Evolutionary conservation across 2,888 invertebrate genomes (phyloP).

Genomic region (Pasiphila rectangulata): DNA sequence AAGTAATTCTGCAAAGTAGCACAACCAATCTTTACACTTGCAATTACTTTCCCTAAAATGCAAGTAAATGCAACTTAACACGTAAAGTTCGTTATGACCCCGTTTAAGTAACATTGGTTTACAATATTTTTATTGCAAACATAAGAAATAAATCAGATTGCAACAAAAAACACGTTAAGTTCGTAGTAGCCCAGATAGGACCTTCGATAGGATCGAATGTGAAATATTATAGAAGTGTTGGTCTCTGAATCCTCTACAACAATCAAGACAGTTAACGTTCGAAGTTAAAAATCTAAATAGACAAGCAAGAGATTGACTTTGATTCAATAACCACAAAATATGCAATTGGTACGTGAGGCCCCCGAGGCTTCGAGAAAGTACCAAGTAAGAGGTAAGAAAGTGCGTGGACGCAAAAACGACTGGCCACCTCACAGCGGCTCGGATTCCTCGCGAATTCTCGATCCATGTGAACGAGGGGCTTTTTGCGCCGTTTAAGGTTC

Average conservation of each 20-base stretch:
- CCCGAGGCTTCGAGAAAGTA: slow-evolving; percentile 59
- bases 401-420: slow-evolving; percentile 65
- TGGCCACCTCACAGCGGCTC: slow-evolving; percentile 45
- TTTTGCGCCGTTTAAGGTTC: slow-evolving; percentile 27
- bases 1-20: slow-evolving; percentile 14
- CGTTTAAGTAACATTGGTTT: too few relatives aligned
- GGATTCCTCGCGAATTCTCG: slow-evolving; percentile 47
- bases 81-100: background rate
- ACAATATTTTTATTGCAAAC: too few relatives aligned
- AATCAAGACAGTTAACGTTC: too few relatives aligned
- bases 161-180: too few relatives aligned
- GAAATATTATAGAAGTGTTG: too few relatives aligned
- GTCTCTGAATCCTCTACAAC: too few relatives aligned
- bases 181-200: too few relatives aligned
- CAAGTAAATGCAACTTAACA: slow-evolving; percentile 22
- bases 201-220: too few relatives aligned
- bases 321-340: slow-evolving; percentile 25
- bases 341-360: slow-evolving; percentile 39
- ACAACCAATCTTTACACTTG: slow-evolving; percentile 16
- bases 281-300: background rate
- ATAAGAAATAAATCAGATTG: too few relatives aligned
- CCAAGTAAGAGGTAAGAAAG: slow-evolving; percentile 62
- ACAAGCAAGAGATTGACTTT: slow-evolving; percentile 6
- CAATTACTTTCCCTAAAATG: slow-evolving; percentile 24
- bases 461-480: slow-evolving; percentile 28